Evolutionary conservation across 1,140 invertebrate species (phyloP), one percentile per base, ranked within the genome.

Genomic region (Steinernema khuongi): DNA sequence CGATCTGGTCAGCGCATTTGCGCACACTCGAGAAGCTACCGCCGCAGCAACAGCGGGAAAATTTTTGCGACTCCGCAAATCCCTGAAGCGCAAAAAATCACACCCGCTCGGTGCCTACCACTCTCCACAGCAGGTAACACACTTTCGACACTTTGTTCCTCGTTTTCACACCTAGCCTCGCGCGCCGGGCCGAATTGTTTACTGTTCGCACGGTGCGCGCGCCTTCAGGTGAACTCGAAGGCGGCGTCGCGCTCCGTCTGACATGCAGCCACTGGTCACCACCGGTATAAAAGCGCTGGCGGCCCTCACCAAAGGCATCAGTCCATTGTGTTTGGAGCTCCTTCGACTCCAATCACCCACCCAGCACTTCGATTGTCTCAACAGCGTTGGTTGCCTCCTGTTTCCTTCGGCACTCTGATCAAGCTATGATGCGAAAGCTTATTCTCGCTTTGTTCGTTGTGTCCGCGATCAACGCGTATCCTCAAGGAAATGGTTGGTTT

Each of bases 391-490:
- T 60, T 60, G 36, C 7, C 36, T 7, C n/a, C 36, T n/a, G 7
- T 7, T 41, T 41, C 36, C 36, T 7, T 14, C 26, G 26, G 22
- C 50, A 17, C 7, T 22, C 11, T n/a, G 14, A 17, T 60, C 50
- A 22, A 60, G 11, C 26, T 60, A 60, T 60, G 50, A 60, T 17
- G 50, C 7, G 50, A 60, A 26, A 4, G 4, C 11, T 60, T 14
- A 22, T 60, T 60, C 19, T 60, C 50, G 26, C 50, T 7, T 60
- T 60, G 50, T 22, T 60, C 50, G 50, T 60, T 60, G 50, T 60
- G 50, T 60, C 50, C 50, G 50, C 50, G 50, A 26, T 60, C 50
- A 60, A 22, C 50, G 50, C 50, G 50, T 60, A 60, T 60, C 50
- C 50, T 60, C 50, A 60, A 26, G 50, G 19, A 60, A 60, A 60